Conservation (phyloP, 2,888 invertebrate species). For the Choreutis nemorana region DNA sequence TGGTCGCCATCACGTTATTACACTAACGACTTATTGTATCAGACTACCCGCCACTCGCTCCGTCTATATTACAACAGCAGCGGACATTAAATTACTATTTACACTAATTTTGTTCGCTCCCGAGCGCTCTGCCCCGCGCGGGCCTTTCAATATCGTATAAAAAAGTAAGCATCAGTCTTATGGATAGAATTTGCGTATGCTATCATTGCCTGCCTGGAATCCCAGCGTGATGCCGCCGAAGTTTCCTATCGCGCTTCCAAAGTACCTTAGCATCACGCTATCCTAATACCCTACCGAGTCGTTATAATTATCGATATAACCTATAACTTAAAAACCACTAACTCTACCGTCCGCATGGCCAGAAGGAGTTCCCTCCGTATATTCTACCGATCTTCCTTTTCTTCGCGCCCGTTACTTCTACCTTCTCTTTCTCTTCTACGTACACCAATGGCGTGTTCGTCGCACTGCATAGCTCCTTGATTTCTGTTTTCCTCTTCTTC, state of each 20-base stretch:
- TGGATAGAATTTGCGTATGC: slow-evolving; percentile 38
- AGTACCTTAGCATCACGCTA: background rate
- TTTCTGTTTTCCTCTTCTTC: slow-evolving; percentile 23
- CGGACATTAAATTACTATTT: slow-evolving; percentile 47
- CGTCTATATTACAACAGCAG: slow-evolving; percentile 21
- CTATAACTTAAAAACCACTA: background rate
- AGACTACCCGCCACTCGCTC: slow-evolving; percentile 27
- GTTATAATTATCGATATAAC: slow-evolving; percentile 1
- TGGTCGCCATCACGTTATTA: slow-evolving; percentile 35
- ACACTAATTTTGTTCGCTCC: slow-evolving; percentile 32
- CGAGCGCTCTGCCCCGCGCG: slow-evolving; percentile 5
- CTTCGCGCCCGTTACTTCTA: slow-evolving; percentile 41
- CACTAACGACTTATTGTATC: slow-evolving; percentile 21
- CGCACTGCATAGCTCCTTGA: slow-evolving; percentile 21
- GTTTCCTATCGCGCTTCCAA: background rate
- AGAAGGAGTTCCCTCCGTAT: slow-evolving; percentile 49
- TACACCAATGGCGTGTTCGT: slow-evolving; percentile 22
- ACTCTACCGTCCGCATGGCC: slow-evolving; percentile 53
- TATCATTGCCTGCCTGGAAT: slow-evolving; percentile 16
- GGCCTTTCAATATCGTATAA: slow-evolving; percentile 41
- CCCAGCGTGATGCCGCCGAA: background rate
- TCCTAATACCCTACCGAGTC: background rate
- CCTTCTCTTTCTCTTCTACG: slow-evolving; percentile 17
- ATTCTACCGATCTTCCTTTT: slow-evolving; percentile 50
- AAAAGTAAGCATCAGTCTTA: slow-evolving; percentile 61